Conservation (phyloP, 2,888 invertebrate species). For the Dynastes hyllus region DNA sequence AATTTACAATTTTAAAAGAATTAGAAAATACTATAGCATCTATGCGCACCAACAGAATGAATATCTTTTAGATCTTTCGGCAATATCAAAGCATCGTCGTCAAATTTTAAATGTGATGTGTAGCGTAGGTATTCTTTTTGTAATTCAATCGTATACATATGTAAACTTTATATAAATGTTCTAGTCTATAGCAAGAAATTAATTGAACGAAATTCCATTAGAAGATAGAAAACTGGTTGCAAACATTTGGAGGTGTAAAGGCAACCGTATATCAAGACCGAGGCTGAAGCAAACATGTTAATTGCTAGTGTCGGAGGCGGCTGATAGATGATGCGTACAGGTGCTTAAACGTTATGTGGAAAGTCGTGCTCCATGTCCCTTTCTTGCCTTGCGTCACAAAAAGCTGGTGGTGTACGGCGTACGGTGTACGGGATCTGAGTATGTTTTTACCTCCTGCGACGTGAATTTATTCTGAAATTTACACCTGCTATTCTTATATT, state of each 20-base stretch:
- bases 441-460: not conserved
- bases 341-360: conserved; percentile 62
- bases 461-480: not conserved
- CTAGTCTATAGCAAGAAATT: conserved; percentile 27
- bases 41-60: conserved; percentile 70
- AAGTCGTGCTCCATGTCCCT: conserved; percentile 17
- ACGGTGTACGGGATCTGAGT: not conserved
- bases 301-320: conserved; percentile 66
- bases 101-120: conserved; percentile 53
- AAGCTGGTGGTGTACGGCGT: not conserved
- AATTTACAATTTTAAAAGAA: not conserved
- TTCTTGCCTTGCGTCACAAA: conserved; percentile 9
- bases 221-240: conserved; percentile 37
- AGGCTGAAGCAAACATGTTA: conserved; percentile 65
- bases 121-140: conserved; percentile 5
- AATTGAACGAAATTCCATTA: conserved; percentile 38
- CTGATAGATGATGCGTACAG: conserved; percentile 67
- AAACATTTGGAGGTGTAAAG: conserved; percentile 53
- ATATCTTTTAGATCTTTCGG: conserved; percentile 70
- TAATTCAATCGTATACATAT: not conserved
- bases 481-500: not conserved
- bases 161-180: not conserved
- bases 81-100: conserved; percentile 67
- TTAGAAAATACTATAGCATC: conserved; percentile 65
- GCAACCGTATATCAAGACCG: conserved; percentile 57